phyloP scores from a whole-genome alignment of 2,797 vertebrate genomes.

The Hypotaenidia okinawae region DNA sequence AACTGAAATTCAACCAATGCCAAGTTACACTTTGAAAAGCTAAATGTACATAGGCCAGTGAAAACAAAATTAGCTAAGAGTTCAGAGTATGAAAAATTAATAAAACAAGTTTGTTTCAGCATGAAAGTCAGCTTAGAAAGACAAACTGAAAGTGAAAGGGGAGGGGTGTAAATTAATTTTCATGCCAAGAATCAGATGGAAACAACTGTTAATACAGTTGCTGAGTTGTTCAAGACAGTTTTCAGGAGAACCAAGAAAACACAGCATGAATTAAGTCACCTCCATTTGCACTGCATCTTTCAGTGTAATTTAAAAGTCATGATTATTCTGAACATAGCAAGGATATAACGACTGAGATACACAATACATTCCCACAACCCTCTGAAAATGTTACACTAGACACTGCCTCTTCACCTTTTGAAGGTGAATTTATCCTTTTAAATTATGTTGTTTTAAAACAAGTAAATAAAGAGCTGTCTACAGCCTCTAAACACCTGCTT shows the following conservation, averaged over 20 bases:
- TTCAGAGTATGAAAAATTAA: constrained; percentile 34
- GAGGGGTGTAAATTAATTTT: not conserved
- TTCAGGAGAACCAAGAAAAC: not conserved
- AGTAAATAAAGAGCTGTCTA: not conserved
- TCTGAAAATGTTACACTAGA: not conserved
- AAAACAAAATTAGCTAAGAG: constrained; percentile 39
- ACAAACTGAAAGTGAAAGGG: constrained; percentile 32
- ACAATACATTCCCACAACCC: not conserved
- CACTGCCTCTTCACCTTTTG: not conserved
- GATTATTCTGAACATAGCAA: not conserved
- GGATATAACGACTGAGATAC: not conserved
- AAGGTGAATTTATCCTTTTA: not conserved
- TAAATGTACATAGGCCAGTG: constrained; percentile 26
- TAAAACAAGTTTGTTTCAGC: not conserved
- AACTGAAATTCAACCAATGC: constrained; percentile 61
- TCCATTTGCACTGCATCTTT: not conserved
- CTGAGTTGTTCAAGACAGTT: not conserved
- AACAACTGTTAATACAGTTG: not conserved
- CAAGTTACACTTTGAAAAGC: constrained; percentile 53
- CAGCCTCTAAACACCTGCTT: not conserved
- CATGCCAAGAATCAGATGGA: constrained; percentile 12
- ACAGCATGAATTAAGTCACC: not conserved
- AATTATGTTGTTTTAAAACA: not conserved
- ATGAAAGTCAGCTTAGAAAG: constrained; percentile 27
- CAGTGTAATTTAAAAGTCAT: not conserved